These are phyloP conservation scores for Mizuhopecten yessoensis DNA, from an alignment of 1,140 invertebrate species.

Conservation along the genomic window DNA sequence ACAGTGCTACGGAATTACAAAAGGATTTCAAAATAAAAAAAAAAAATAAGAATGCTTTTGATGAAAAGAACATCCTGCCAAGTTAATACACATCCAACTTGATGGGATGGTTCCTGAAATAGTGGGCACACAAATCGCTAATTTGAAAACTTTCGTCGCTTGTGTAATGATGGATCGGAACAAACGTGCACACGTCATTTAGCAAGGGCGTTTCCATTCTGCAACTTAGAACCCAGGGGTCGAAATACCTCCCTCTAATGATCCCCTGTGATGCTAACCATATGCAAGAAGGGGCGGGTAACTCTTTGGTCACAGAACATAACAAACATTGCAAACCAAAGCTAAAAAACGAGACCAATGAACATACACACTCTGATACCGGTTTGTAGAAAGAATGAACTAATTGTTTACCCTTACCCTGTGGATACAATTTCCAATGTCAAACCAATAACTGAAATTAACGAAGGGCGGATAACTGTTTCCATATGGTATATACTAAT, in stretches of 20 bases:
- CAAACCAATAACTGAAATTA: neutral
- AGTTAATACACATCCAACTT: neutral
- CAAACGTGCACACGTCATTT: conserved; percentile 20
- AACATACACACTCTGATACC: no score
- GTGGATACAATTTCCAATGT: neutral
- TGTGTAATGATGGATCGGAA: conserved; percentile 22
- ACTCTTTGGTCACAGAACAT: neutral
- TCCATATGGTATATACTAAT: neutral
- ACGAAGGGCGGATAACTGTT: neutral
- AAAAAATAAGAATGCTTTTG: conserved; percentile 9
- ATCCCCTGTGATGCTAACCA: neutral
- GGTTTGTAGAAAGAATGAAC: neutral
- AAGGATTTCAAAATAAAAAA: conserved; percentile 8
- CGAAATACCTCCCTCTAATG: neutral
- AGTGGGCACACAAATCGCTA: neutral
- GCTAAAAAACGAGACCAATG: neutral
- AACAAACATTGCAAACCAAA: no score
- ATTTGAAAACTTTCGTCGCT: neutral
- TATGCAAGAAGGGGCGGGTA: neutral
- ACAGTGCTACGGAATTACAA: neutral
- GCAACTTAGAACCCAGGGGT: neutral
- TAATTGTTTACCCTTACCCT: neutral
- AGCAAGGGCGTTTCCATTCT: neutral
- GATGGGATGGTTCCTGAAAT: neutral
- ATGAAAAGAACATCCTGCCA: neutral